Evolutionary conservation across 2,888 invertebrate genomes (phyloP), one percentile per base, ranked within the genome.

Genomic region (Anagyrus pseudococci): DNA sequence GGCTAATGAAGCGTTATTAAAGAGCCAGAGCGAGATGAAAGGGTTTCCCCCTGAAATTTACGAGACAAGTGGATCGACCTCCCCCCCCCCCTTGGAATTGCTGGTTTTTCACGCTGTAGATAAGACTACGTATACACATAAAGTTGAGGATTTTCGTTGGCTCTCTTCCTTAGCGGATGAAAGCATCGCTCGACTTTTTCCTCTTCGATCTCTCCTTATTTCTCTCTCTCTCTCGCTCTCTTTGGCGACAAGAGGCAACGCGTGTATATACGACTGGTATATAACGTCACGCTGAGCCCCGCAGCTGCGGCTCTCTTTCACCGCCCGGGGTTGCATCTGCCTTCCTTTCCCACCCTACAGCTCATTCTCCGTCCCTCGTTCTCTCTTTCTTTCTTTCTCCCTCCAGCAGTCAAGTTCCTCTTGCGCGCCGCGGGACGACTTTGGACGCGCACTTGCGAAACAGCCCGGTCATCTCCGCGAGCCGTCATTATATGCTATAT

Each of bases 261-360:
- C 44, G 17, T 2, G 29, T 26, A 46, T 22, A 13, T 4, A 23
- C 22, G 22, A 10, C 44, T 19, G 20, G 22, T 19, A 20, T 20
- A 44, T 20, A 3, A 2, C 40, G 33, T 33, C 19, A 48, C 37
- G 58, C 37, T 37, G 33, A 10, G 33, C 33, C 33, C 58, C 57
- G 68, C 72, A 72, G 71, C 72, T 72, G 72, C 72, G 68, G 57
- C 19, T 33, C 50, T 43, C 58, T 59, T 61, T 67, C 59, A 56
- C 48, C 58, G 23, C 49, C 44, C 54, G 49, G 43, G 57, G 49
- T 57, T 57, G 46, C 63, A 62, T 67, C 63, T 68, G 64, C 54
- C 61, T 58, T 60, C 41, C 64, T 64, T 67, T 67, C 67, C 64
- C 67, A 67, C 58, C 67, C 64, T 49, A 46, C 40, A 20, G 26